Conservation (phyloP, 2,797 vertebrate species). For the Chrosomus eos region DNA sequence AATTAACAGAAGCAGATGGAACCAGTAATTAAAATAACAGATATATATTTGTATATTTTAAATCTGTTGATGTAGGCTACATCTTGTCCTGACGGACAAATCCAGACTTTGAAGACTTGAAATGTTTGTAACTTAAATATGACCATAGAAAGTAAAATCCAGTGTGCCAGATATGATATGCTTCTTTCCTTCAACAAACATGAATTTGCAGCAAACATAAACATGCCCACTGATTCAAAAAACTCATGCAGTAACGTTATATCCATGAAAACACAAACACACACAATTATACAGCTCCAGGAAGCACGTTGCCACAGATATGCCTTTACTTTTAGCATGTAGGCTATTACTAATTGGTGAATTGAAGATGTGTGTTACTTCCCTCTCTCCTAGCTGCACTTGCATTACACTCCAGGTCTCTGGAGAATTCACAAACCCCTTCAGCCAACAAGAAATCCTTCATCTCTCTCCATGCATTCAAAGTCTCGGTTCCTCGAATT, state of each 20-base stretch:
- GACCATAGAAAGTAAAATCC: neutral
- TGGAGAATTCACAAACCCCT: neutral
- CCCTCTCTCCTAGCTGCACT: neutral
- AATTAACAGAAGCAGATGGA: conserved; percentile 19
- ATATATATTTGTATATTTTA: neutral
- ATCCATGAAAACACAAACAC: neutral
- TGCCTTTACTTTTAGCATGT: conserved; percentile 14
- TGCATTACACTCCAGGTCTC: neutral
- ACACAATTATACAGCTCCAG: neutral
- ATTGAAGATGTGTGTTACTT: neutral
- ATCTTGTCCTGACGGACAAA: neutral
- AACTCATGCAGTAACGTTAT: no score
- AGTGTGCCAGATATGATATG: neutral
- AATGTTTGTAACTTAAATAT: neutral
- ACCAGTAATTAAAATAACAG: conserved; percentile 4
- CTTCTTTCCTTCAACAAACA: neutral
- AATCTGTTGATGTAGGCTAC: neutral
- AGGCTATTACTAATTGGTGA: neutral
- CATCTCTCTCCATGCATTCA: neutral
- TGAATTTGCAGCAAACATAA: neutral
- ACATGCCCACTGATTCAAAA: neutral
- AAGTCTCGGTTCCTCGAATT: neutral
- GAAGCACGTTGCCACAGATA: conserved; percentile 11
- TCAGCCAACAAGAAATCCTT: neutral
- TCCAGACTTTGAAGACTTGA: neutral